Evolutionary conservation across 2,113 vertebrate species (phyloP).

Genomic region (Vidua chalybeata): DNA sequence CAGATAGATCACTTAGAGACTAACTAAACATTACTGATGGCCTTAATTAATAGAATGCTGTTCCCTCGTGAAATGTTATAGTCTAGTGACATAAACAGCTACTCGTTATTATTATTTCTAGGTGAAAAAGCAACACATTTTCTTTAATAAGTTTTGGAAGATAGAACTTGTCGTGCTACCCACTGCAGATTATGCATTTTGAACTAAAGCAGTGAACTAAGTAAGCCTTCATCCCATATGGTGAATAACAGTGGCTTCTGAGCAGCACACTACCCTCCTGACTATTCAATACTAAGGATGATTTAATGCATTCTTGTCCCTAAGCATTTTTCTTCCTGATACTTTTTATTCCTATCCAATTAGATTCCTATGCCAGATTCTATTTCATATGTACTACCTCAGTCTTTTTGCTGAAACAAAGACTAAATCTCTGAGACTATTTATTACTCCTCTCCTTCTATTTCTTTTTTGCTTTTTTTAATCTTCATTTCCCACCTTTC

Average conservation of each 20-base stretch:
- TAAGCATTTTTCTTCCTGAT: not conserved
- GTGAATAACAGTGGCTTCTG: not conserved
- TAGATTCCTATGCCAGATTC: not conserved
- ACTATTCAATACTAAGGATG: not conserved
- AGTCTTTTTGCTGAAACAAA: not conserved
- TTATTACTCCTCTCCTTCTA: not conserved
- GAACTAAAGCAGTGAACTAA: not conserved
- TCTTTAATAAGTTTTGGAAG: not conserved
- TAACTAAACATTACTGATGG: not conserved
- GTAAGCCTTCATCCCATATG: not conserved
- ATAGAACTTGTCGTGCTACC: not conserved
- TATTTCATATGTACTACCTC: not conserved
- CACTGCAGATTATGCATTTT: not conserved
- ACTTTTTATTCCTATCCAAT: not conserved
- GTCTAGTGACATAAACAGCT: not conserved
- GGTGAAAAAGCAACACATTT: not conserved
- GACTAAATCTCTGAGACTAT: not conserved
- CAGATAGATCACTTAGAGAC: not conserved
- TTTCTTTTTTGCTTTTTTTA: not conserved
- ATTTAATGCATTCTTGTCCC: not conserved
- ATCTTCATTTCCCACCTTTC: not conserved
- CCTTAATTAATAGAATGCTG: not conserved
- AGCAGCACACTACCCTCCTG: not conserved
- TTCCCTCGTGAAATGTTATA: not conserved
- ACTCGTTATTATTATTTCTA: not conserved